Evolutionary conservation across 2,113 vertebrate species (phyloP).

Genomic region (Nerophis ophidion): DNA sequence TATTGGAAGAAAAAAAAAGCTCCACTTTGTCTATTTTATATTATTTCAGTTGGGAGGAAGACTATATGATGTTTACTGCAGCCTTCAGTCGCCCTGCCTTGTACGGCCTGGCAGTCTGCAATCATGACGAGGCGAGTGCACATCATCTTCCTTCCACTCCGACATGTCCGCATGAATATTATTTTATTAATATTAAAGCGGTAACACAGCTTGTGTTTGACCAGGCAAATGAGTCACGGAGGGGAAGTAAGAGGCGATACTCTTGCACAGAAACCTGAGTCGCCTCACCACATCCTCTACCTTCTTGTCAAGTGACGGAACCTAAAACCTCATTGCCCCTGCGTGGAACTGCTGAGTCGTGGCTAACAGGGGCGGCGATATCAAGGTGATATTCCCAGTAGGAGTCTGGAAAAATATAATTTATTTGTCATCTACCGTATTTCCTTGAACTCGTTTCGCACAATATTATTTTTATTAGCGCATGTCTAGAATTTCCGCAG

Average conservation of each 20-base stretch:
- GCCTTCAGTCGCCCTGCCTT: constrained; percentile 1
- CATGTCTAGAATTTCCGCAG: too few relatives aligned
- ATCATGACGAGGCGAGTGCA: neutral
- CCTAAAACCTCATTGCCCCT: constrained; percentile 38
- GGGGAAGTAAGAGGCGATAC: too few relatives aligned
- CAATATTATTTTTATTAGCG: too few relatives aligned
- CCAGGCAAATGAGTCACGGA: neutral
- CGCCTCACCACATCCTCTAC: constrained; percentile 56
- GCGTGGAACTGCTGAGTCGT: constrained; percentile 53
- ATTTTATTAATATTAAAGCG: neutral
- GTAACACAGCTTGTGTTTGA: constrained; percentile 2
- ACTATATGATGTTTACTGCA: neutral
- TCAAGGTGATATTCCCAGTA: constrained; percentile 57
- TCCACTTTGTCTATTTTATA: neutral
- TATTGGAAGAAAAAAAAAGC: neutral
- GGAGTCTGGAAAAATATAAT: too few relatives aligned
- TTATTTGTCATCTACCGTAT: too few relatives aligned
- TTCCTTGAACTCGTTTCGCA: too few relatives aligned
- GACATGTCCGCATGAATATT: too few relatives aligned
- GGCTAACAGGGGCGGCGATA: constrained; percentile 43
- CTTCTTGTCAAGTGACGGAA: constrained; percentile 39
- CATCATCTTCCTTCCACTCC: too few relatives aligned
- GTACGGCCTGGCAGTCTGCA: neutral
- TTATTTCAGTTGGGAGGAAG: neutral
- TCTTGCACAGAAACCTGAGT: constrained; percentile 45